These are phyloP conservation scores for Brachynemurus nebulosus DNA, from an alignment of 2,888 invertebrate genomes.

Conservation along the genomic window DNA sequence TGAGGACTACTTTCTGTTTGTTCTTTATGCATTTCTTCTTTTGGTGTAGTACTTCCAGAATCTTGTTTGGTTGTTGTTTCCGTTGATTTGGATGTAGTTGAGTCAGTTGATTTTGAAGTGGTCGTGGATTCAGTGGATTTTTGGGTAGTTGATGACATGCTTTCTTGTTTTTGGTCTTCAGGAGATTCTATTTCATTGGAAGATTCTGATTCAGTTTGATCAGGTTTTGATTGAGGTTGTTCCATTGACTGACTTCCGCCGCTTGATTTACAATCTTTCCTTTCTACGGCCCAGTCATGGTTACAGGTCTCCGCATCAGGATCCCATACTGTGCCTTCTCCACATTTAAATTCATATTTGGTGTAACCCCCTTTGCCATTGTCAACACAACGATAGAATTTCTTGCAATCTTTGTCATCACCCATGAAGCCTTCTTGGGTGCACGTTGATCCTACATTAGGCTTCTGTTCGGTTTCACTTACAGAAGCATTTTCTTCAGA, in stretches of 20 bases:
- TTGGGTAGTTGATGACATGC: slow-evolving; percentile 10
- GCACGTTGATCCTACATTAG: slow-evolving; percentile 31
- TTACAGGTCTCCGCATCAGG: slow-evolving; percentile 53
- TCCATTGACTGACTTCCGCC: slow-evolving; percentile 13
- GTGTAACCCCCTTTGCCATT: slow-evolving; percentile 43
- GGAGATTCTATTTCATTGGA: slow-evolving; percentile 19
- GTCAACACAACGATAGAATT: slow-evolving; percentile 63
- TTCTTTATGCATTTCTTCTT: slow-evolving; percentile 1
- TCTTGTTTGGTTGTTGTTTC: slow-evolving; percentile 5
- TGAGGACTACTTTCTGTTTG: too few relatives aligned
- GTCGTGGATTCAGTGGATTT: too few relatives aligned
- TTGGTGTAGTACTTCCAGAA: background rate
- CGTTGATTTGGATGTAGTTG: background rate
- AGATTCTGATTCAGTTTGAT: slow-evolving; percentile 27
- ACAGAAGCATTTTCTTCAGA: background rate
- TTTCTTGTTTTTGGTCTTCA: slow-evolving; percentile 23
- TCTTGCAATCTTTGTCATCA: slow-evolving; percentile 52
- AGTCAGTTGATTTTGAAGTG: too few relatives aligned
- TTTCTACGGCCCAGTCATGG: slow-evolving; percentile 46
- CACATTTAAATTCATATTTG: slow-evolving; percentile 58
- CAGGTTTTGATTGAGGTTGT: slow-evolving; percentile 9
- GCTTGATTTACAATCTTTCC: slow-evolving; percentile 7
- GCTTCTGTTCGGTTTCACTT: background rate
- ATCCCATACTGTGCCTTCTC: slow-evolving; percentile 67
- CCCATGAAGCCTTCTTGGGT: slow-evolving; percentile 56